phyloP scores from a whole-genome alignment of 2,113 vertebrate species.

The Brachypteracias leptosomus region DNA sequence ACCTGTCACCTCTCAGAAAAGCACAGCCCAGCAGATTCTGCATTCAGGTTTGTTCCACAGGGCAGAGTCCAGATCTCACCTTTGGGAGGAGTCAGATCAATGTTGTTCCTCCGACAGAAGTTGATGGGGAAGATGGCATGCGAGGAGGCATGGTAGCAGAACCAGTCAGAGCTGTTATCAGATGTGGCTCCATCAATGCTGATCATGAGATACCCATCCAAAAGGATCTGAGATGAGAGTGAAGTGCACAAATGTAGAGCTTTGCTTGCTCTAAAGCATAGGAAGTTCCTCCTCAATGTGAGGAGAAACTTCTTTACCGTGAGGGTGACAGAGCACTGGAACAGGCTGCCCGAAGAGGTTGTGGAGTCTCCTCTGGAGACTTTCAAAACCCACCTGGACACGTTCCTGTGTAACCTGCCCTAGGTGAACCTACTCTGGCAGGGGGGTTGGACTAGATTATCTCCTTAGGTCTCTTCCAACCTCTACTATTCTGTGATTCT shows the following conservation, averaged over 20 bases:
- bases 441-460: no score
- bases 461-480: no score
- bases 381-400: no score
- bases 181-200: slow-evolving; percentile 85
- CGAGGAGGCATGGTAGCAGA: slow-evolving; percentile 94
- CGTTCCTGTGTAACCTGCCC: no score
- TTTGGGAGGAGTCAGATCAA: slow-evolving; percentile 85
- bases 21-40: not conserved
- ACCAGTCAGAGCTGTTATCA: slow-evolving; percentile 84
- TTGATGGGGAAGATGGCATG: slow-evolving; percentile 87
- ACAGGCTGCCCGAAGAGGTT: no score
- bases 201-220: slow-evolving; percentile 94
- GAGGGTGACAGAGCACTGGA: no score
- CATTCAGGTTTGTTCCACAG: not conserved
- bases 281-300: no score
- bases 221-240: slow-evolving; percentile 78
- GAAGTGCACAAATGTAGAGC: not conserved
- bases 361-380: no score
- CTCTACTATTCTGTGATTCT: no score
- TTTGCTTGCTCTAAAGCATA: not conserved
- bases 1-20: not conserved
- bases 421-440: no score
- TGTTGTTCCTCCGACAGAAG: slow-evolving; percentile 88
- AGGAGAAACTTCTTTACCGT: no score
- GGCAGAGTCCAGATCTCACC: slow-evolving; percentile 69